These are phyloP conservation scores for Drosophila flavopinicola DNA, from an alignment of 2,888 invertebrate genomes.

Conservation along the genomic window DNA sequence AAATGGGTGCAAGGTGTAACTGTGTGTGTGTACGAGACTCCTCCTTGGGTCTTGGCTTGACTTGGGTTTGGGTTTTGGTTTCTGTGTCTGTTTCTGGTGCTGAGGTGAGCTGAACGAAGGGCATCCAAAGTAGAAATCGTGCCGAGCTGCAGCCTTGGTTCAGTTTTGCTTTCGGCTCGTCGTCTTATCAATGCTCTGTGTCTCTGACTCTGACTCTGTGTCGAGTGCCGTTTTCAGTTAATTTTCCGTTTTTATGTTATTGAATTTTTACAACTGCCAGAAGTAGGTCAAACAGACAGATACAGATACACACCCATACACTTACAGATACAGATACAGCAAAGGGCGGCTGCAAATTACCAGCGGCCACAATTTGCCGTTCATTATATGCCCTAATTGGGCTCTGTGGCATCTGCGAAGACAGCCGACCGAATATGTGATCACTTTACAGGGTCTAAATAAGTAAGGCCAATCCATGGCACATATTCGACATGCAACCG, in stretches of 20 bases:
- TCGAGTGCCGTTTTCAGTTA: slow-evolving; percentile 70
- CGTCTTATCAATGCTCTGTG: slow-evolving; percentile 66
- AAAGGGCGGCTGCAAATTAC: slow-evolving; percentile 49
- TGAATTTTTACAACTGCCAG: slow-evolving; percentile 72
- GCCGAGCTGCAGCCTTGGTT: slow-evolving; percentile 48
- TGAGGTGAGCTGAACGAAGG: slow-evolving; percentile 47
- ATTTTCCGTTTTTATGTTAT: slow-evolving; percentile 69
- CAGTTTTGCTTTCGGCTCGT: slow-evolving; percentile 33
- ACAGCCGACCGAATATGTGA: neutral
- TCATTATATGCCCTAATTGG: slow-evolving; percentile 66
- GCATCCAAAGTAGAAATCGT: slow-evolving; percentile 70
- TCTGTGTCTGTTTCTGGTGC: slow-evolving; percentile 7
- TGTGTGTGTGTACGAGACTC: slow-evolving; percentile 20
- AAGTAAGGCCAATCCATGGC: too few relatives aligned
- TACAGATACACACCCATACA: slow-evolving; percentile 12
- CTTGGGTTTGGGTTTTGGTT: slow-evolving; percentile 20
- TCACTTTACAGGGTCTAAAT: too few relatives aligned
- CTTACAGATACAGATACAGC: slow-evolving; percentile 5
- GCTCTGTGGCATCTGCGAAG: slow-evolving; percentile 7
- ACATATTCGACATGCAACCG: too few relatives aligned
- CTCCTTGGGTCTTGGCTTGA: slow-evolving; percentile 53
- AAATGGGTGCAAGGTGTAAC: slow-evolving; percentile 59
- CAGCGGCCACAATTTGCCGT: slow-evolving; percentile 48
- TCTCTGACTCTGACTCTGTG: slow-evolving; percentile 7
- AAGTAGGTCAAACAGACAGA: slow-evolving; percentile 69